Conservation (phyloP, 1,140 invertebrate genomes). For the Polyergus mexicanus region DNA sequence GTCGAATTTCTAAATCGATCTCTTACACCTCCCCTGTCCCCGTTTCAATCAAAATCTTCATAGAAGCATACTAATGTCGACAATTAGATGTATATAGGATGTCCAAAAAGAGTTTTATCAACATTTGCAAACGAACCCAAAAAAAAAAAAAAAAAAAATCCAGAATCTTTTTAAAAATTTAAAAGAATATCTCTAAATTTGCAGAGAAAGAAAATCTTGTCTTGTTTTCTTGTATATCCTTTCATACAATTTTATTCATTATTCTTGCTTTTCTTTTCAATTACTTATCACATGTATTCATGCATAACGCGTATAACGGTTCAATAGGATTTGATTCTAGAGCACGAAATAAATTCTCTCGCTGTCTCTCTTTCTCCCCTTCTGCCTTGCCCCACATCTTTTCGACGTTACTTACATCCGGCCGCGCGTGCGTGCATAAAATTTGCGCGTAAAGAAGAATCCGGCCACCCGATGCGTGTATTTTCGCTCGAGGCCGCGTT, state of each 20-base stretch:
- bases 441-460: slow-evolving; percentile 25
- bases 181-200: background rate
- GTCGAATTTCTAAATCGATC: slow-evolving; percentile 24
- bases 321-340: slow-evolving; percentile 14
- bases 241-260: background rate
- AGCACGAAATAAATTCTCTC: background rate
- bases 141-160: too few species aligned
- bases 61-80: background rate
- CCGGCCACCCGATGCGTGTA: background rate
- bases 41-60: background rate
- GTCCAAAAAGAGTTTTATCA: background rate
- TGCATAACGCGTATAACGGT: background rate
- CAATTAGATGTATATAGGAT: background rate
- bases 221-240: background rate
- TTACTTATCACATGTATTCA: background rate
- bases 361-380: background rate
- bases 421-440: background rate
- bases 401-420: background rate
- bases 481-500: slow-evolving; percentile 46
- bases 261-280: background rate
- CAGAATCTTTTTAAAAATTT: background rate
- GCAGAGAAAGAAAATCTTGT: background rate
- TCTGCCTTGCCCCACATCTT: background rate
- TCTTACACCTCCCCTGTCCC: background rate
- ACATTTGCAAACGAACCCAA: background rate